Base-by-base conservation (phyloP, 2,888 invertebrate genomes). In the Falcaria lacertinaria region DNA sequence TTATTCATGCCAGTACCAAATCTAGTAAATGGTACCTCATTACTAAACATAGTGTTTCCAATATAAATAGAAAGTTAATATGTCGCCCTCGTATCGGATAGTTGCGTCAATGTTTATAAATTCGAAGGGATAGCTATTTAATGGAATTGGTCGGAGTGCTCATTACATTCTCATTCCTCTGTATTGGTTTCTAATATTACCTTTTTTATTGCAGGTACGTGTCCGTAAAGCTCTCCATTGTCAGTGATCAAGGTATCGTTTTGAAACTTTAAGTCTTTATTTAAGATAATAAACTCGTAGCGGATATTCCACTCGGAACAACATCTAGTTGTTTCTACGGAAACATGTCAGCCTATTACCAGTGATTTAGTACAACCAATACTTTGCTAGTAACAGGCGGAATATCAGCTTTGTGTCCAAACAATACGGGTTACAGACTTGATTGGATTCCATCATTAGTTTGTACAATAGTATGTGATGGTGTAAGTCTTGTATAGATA, bases 121-220 rank as follows among this genome's bases (percentile, higher is more conserved):
- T 28, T 28, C 28, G 11, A 11, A 1, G 28, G 11, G 8, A 28
- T 11, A 28, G 28, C 11, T 22, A 1, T 7, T 7, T 11, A 28
- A 7, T 11, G 28, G 11, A 7, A 28, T 11, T 11, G 28, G 28
- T 22, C 22, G 22, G 6, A 22, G 6, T 11, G 28, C 28, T 28
- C 28, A 28, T 28, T 28, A 28, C 7, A 17, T 17, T 14, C 36
- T 19, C 15, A 22, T 7, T 25, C 22, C 36, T 14, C 8, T 7
- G 36, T 35, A 34, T 38, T 22, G n/a, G 43, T 42, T 39, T 43
- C 39, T 55, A 49, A 54, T 42, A 43, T 44, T 32, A n/a, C 48
- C 55, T 54, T 47, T 58, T 65, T 64, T 53, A 52, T 74, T 70
- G 33, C 72, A 76, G 76, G 76, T 76, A 76, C 50, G 69, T 66